Percentiles rank a stretch among this genome's conserved stretches.
Conservation (phyloP, 2,797 vertebrate species). For the Aulostomus chinensis region DNA sequence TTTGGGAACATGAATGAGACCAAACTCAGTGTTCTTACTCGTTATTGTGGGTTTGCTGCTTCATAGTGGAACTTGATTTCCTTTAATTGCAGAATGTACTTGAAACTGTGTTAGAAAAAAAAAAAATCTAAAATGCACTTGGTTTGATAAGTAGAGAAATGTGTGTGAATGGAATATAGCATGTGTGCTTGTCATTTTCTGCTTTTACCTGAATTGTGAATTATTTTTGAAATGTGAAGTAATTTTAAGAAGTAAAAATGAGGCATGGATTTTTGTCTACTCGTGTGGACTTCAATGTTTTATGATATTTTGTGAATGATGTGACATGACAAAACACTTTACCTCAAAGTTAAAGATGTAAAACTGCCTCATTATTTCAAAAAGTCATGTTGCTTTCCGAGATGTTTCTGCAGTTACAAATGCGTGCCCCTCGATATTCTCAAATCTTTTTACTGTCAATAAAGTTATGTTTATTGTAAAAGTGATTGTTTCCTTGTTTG, state of each 20-base stretch:
- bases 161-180: slow-evolving; percentile 79
- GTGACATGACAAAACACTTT: slow-evolving; percentile 83
- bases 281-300: slow-evolving; percentile 79
- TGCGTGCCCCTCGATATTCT: slow-evolving; percentile 80
- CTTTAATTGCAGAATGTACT: slow-evolving; percentile 75
- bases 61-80: slow-evolving; percentile 72
- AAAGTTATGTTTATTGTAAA: slow-evolving; percentile 82
- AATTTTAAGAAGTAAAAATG: slow-evolving; percentile 70
- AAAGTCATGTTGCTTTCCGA: slow-evolving; percentile 77
- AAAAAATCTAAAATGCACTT: slow-evolving; percentile 68
- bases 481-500: slow-evolving; percentile 36
- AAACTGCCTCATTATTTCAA: slow-evolving; percentile 85
- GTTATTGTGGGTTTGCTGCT: slow-evolving; percentile 80
- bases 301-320: slow-evolving; percentile 82
- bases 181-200: slow-evolving; percentile 81
- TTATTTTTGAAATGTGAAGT: slow-evolving; percentile 82
- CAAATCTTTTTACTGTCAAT: slow-evolving; percentile 84
- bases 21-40: slow-evolving; percentile 83
- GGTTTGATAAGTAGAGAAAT: slow-evolving; percentile 70
- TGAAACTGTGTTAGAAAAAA: slow-evolving; percentile 73
- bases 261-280: slow-evolving; percentile 74
- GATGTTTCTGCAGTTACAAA: slow-evolving; percentile 78
- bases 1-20: slow-evolving; percentile 77
- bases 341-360: slow-evolving; percentile 85
- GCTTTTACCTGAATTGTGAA: slow-evolving; percentile 76